Conservation (phyloP, 2,888 invertebrate genomes). For the Patella pellucida region DNA sequence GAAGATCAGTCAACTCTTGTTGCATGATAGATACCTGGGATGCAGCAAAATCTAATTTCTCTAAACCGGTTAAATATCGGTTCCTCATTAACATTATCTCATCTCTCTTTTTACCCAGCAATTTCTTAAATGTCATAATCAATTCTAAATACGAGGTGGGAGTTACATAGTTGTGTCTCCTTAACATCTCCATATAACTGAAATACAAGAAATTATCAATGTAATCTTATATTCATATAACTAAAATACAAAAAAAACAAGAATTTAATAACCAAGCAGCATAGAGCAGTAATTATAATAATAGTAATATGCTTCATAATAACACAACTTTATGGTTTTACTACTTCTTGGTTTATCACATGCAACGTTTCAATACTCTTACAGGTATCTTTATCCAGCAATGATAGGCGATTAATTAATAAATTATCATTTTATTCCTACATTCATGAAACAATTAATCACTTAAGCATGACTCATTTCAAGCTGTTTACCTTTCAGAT, state of each 20-base stretch:
- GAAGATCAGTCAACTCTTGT: constrained; percentile 68
- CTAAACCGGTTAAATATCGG: constrained; percentile 78
- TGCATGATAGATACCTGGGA: constrained; percentile 71
- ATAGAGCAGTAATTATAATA: too few relatives aligned
- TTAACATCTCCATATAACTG: constrained; percentile 77
- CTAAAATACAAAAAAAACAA: too few relatives aligned
- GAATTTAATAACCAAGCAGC: too few relatives aligned
- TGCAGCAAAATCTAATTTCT: constrained; percentile 71
- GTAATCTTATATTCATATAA: too few relatives aligned
- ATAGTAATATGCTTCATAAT: too few relatives aligned
- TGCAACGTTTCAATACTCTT: too few relatives aligned
- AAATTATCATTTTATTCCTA: too few relatives aligned
- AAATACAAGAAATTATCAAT: constrained; percentile 9
- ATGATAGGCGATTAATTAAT: too few relatives aligned
- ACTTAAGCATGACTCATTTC: not conserved
- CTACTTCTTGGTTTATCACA: too few relatives aligned
- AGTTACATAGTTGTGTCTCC: constrained; percentile 71
- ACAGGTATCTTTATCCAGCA: too few relatives aligned
- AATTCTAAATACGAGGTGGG: constrained; percentile 72
- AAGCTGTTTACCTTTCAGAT: constrained; percentile 60
- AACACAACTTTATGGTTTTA: too few relatives aligned
- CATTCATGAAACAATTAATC: too few relatives aligned
- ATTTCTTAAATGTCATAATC: constrained; percentile 71
- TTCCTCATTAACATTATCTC: constrained; percentile 68
- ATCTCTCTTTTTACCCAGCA: constrained; percentile 66